Evolutionary conservation across 1,140 invertebrate species (phyloP).

Genomic region (Hestina assimilis): DNA sequence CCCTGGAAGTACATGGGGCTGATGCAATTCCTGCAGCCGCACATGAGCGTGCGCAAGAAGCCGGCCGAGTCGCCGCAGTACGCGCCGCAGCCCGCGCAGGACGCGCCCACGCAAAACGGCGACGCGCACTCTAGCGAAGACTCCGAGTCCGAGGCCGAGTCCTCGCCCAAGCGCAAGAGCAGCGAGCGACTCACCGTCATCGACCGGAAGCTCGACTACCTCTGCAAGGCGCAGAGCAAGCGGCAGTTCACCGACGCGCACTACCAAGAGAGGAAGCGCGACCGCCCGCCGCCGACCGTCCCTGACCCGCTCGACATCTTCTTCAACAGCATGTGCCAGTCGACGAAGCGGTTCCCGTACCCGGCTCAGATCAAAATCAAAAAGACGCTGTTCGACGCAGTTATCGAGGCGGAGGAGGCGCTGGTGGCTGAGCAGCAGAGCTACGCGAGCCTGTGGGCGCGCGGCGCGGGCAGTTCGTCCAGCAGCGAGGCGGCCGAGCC

Average conservation of each 20-base stretch:
- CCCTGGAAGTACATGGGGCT: slow-evolving; percentile 68
- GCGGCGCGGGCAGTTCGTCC: slow-evolving; percentile 41
- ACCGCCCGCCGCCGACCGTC: slow-evolving; percentile 30
- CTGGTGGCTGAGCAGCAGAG: slow-evolving; percentile 65
- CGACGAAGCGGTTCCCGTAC: slow-evolving; percentile 65
- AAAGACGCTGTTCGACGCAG: slow-evolving; percentile 57
- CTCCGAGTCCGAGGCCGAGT: slow-evolving; percentile 46
- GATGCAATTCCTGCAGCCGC: slow-evolving; percentile 71
- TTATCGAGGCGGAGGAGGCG: slow-evolving; percentile 63
- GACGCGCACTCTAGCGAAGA: slow-evolving; percentile 40
- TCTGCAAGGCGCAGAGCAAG: slow-evolving; percentile 49
- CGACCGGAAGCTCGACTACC: slow-evolving; percentile 55
- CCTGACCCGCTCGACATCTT: slow-evolving; percentile 69
- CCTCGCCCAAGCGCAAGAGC: slow-evolving; percentile 44
- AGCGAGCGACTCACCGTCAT: slow-evolving; percentile 41
- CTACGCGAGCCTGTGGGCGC: slow-evolving; percentile 66
- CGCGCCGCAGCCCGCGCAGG: slow-evolving; percentile 20
- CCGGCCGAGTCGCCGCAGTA: slow-evolving; percentile 35
- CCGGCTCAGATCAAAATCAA: slow-evolving; percentile 64
- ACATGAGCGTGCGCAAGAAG: slow-evolving; percentile 68
- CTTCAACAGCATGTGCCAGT: slow-evolving; percentile 72
- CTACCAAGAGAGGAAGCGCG: slow-evolving; percentile 28
- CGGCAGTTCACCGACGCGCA: slow-evolving; percentile 35
- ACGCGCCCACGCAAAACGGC: slow-evolving; percentile 33
- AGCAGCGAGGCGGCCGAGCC: slow-evolving; percentile 39